Conservation (phyloP, 2,113 vertebrate genomes). For the Onychostoma macrolepis region DNA sequence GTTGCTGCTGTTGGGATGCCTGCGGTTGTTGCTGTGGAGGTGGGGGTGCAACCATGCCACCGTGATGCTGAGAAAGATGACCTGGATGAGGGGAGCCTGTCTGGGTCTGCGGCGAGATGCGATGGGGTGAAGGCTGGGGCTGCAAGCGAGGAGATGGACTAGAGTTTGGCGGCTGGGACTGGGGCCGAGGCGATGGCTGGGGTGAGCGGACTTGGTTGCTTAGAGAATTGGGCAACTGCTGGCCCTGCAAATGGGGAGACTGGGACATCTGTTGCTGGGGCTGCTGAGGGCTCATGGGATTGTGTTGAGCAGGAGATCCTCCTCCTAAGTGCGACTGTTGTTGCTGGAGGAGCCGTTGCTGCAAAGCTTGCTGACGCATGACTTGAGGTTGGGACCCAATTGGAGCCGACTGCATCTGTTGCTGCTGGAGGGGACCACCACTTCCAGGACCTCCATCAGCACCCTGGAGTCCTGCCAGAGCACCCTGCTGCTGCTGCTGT, state of each 20-base stretch:
- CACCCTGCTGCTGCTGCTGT: slow-evolving; percentile 70
- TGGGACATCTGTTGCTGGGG: slow-evolving; percentile 78
- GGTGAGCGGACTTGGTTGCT: slow-evolving; percentile 96
- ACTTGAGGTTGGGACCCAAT: slow-evolving; percentile 62
- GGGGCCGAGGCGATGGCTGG: slow-evolving; percentile 91
- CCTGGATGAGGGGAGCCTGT: slow-evolving; percentile 88
- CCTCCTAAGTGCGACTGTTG: slow-evolving; percentile 73
- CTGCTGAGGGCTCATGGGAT: slow-evolving; percentile 96
- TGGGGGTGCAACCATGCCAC: slow-evolving; percentile 82
- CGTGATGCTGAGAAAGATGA: slow-evolving; percentile 77
- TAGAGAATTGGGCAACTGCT: slow-evolving; percentile 83
- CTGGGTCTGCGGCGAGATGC: slow-evolving; percentile 92
- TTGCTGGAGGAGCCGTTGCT: slow-evolving; percentile 86
- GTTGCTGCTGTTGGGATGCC: slow-evolving; percentile 84
- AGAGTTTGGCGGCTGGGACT: slow-evolving; percentile 94
- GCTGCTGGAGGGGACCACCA: slow-evolving; percentile 80
- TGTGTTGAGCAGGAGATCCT: slow-evolving; percentile 88
- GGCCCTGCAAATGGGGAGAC: slow-evolving; percentile 91
- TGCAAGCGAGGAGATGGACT: slow-evolving; percentile 98
- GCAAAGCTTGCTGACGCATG: slow-evolving; percentile 86
- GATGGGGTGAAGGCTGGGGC: slow-evolving; percentile 94
- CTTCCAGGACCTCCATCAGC: slow-evolving; percentile 69
- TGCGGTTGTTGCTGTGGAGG: slow-evolving; percentile 79
- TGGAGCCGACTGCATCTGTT: slow-evolving; percentile 68
- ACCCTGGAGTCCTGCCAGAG: slow-evolving; percentile 70